Base-by-base conservation (phyloP, 92 coral and sea anemone species). In the Palythoa caribaeorum region DNA sequence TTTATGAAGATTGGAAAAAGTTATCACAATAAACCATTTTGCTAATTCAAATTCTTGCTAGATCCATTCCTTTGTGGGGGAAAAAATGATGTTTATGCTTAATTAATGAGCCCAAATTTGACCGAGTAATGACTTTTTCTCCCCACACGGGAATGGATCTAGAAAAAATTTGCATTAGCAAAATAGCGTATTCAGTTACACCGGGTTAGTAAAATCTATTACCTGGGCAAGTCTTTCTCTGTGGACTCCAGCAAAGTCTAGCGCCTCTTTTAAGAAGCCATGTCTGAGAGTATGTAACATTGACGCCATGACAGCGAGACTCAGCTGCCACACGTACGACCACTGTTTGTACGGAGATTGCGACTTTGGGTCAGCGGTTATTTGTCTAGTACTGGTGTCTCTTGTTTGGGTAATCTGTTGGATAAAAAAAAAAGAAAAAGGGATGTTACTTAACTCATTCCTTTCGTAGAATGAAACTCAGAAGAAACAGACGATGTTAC, bases 241-340 rank as follows among this genome's bases (percentile, higher is more conserved):
- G 87, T 97, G 98, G 9, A 96, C 99, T 7, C 97, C 99, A 21
- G 96, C 98, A 87, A 97, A 97, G 85, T 97, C 99, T 77, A 97
- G 84, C 2, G 96, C 98, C 72, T 97, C 99, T 77, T 97, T 95
- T 12, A 97, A 92, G 76, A 97, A 97, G 51, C 96, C 97, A 76
- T 95, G 95, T 72, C 98, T 87, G 28, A 97, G 94, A 12, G 96
- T 97, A 57, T 96, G 91, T 19, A 97, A 80, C 95, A 95, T 92
- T 85, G 97, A 92, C 11, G 95, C 98, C 99, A 94, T 97, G 51
- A 95, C 99, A 39, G 98, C 95, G 19, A 97, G 90, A 70, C 97
- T 91, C 52, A 97, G 92, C 88, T 92, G 95, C 99, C 99, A 97
- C 59, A 95, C 94, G 38, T 91, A 85, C 15, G 91, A 85, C 99